Percentiles rank a stretch among this genome's conserved stretches.
Evolutionary conservation across 2,113 vertebrate genomes (phyloP).

Genomic region (Pachyramphus minor): DNA sequence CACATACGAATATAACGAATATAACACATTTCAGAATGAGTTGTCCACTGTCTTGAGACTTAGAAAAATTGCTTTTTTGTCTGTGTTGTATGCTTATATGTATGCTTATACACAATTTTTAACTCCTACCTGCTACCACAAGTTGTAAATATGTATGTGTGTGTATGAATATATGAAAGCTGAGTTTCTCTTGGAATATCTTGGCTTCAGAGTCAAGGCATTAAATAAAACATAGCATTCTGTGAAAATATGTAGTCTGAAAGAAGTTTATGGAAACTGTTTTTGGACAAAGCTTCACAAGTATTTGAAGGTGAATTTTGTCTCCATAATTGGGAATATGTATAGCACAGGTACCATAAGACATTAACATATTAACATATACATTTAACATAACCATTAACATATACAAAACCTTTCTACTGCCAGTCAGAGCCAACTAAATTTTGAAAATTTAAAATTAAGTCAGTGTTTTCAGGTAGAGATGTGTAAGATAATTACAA

Average conservation of each 20-base stretch:
- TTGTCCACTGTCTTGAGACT: neutral
- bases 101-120: neutral
- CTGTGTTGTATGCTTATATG: neutral
- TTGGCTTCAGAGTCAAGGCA: neutral
- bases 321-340: neutral
- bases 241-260: neutral
- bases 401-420: neutral
- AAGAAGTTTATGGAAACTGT: neutral
- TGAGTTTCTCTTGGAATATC: neutral
- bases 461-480: neutral
- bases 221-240: neutral
- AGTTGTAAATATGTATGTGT: neutral
- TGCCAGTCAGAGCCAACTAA: neutral
- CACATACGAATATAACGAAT: too few relatives aligned
- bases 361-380: neutral
- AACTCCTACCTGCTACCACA: neutral
- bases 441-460: neutral
- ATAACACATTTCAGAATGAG: neutral
- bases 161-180: neutral
- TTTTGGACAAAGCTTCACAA: neutral
- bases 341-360: neutral
- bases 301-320: neutral
- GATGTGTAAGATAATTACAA: neutral
- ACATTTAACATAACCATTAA: too few relatives aligned
- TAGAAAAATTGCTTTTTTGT: neutral